These are phyloP conservation scores for Hirtodrosophila confusa DNA, from an alignment of 2,888 invertebrate species.

Conservation along the genomic window DNA sequence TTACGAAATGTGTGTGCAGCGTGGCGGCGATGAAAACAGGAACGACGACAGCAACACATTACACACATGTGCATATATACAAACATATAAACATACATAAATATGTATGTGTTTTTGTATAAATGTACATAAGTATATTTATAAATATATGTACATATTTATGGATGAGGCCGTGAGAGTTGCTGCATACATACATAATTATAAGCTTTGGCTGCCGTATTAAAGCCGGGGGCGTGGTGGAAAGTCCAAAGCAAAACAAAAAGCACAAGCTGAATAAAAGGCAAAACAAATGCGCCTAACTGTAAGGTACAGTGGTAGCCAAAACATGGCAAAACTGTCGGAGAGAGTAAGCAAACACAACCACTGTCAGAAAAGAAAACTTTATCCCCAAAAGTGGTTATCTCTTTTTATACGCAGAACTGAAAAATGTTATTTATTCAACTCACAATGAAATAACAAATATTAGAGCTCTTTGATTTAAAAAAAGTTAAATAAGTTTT, in stretches of 20 bases:
- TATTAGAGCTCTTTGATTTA: too few species aligned
- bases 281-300: conserved; percentile 50
- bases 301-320: conserved; percentile 66
- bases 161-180: conserved; percentile 46
- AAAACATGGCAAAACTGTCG: conserved; percentile 49
- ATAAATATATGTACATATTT: background rate
- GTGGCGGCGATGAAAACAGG: conserved; percentile 59
- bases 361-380: conserved; percentile 1
- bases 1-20: conserved; percentile 72
- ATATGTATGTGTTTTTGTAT: too few species aligned
- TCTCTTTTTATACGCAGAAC: too few species aligned
- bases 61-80: conserved; percentile 63
- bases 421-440: too few species aligned
- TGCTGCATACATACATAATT: conserved; percentile 50
- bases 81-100: too few species aligned
- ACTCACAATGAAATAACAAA: too few species aligned
- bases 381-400: too few species aligned
- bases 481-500: too few species aligned
- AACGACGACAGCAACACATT: conserved; percentile 44
- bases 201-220: conserved; percentile 37
- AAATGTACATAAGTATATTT: conserved; percentile 17
- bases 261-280: conserved; percentile 31
- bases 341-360: background rate
- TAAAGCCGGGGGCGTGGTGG: conserved; percentile 44
- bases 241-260: conserved; percentile 65